Conservation (phyloP, 2,113 vertebrate species). For the Oostethus manadensis region DNA sequence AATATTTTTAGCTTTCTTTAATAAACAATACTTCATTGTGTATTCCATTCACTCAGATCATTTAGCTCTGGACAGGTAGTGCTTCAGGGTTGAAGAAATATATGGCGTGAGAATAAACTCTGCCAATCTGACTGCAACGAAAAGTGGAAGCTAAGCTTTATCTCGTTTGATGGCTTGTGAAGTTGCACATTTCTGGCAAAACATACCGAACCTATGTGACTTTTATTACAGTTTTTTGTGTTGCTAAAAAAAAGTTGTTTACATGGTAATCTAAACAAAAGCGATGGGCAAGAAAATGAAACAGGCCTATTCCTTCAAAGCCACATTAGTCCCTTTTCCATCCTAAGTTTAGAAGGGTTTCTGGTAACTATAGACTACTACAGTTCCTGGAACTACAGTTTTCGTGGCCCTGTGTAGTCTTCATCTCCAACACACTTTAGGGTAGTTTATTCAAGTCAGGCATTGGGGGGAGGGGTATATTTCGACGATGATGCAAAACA, state of each 20-base stretch:
- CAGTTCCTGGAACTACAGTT: too few species aligned
- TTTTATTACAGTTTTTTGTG: conserved; percentile 24
- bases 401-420: too few species aligned
- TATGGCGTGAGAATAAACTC: conserved; percentile 33
- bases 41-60: conserved; percentile 20
- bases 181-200: conserved; percentile 42
- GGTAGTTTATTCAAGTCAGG: too few species aligned
- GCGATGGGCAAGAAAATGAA: conserved; percentile 53
- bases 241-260: conserved; percentile 45
- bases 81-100: conserved; percentile 27
- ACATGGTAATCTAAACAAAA: conserved; percentile 54
- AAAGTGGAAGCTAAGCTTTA: conserved; percentile 30
- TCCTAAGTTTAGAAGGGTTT: too few species aligned
- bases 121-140: conserved; percentile 20
- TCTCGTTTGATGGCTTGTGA: conserved; percentile 34
- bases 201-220: conserved; percentile 21
- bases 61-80: conserved; percentile 10
- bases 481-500: too few species aligned
- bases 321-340: conserved; percentile 13
- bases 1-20: not conserved
- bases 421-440: too few species aligned
- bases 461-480: too few species aligned
- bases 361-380: too few species aligned
- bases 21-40: conserved; percentile 11
- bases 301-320: conserved; percentile 43